Conservation (phyloP, 2,888 invertebrate species). For the Melikaiella ostensackeni region DNA sequence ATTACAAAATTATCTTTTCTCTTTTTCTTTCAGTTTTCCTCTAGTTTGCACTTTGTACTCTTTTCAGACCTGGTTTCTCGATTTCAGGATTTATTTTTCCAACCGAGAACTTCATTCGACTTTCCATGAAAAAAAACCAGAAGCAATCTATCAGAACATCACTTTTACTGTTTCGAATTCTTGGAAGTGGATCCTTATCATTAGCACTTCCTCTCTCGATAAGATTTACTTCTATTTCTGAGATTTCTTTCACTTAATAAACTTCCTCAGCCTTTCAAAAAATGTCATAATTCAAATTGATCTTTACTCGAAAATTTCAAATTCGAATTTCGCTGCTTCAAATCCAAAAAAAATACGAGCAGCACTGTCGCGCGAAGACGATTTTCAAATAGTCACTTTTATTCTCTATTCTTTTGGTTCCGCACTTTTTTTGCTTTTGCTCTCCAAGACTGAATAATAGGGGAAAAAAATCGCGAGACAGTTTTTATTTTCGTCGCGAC, state of each 20-base stretch:
- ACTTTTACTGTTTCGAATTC: not conserved
- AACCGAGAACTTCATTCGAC: not conserved
- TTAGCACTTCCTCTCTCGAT: constrained; percentile 7
- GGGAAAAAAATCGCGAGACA: not conserved
- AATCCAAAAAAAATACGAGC: not conserved
- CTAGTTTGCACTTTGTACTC: not conserved
- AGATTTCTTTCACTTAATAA: not conserved
- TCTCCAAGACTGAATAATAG: not conserved
- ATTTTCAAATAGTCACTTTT: not conserved
- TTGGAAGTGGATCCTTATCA: not conserved
- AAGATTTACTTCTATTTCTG: not conserved
- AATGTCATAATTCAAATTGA: not conserved
- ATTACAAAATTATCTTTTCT: not conserved
- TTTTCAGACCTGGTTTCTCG: not conserved
- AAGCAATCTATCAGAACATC: not conserved
- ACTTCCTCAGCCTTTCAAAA: not conserved
- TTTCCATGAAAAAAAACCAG: not conserved
- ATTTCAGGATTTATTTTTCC: not conserved
- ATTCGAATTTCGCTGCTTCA: not conserved
- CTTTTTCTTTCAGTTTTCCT: not conserved
- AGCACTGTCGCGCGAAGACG: constrained; percentile 2
- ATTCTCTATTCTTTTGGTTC: not conserved
- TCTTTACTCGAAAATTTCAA: not conserved
- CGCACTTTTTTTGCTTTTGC: not conserved
- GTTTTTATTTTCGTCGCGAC: constrained; percentile 1